Evolutionary conservation across 2,113 vertebrate genomes (phyloP).

Genomic region (Notarius quadriscutis): DNA sequence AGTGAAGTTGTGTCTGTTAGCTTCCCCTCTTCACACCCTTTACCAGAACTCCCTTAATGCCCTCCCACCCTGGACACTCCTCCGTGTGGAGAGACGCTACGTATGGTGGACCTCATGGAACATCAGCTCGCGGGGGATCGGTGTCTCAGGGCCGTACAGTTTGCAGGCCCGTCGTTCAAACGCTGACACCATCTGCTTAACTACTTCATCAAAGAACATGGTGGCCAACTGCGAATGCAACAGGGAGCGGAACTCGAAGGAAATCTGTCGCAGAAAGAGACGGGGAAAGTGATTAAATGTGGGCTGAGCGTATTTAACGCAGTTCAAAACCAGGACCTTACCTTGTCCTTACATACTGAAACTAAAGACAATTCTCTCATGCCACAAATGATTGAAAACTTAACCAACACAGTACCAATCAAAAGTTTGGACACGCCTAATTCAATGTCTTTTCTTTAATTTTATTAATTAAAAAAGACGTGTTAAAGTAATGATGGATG

Average conservation of each 20-base stretch:
- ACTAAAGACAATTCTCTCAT: neutral
- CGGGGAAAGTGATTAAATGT: neutral
- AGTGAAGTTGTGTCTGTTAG: conserved; percentile 13
- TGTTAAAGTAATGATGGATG: no score
- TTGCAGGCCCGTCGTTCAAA: conserved; percentile 86
- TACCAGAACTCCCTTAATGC: conserved; percentile 10
- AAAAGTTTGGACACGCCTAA: no score
- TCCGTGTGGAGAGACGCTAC: conserved; percentile 62
- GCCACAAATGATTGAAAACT: neutral
- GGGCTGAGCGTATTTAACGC: neutral
- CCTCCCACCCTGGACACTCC: neutral
- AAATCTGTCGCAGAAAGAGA: conserved; percentile 76
- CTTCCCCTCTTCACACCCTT: conserved; percentile 22
- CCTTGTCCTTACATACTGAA: neutral
- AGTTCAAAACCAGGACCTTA: neutral
- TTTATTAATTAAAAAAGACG: no score
- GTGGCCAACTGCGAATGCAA: conserved; percentile 90
- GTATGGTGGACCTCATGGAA: conserved; percentile 90
- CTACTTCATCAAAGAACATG: conserved; percentile 93
- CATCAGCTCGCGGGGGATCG: conserved; percentile 88
- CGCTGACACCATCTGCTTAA: conserved; percentile 93
- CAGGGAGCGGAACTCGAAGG: conserved; percentile 95
- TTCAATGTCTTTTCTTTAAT: no score
- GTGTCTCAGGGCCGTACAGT: conserved; percentile 84
- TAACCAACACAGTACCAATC: no score